Conservation (phyloP, 2,888 invertebrate genomes). For the Stenchaetothrips biformis region DNA sequence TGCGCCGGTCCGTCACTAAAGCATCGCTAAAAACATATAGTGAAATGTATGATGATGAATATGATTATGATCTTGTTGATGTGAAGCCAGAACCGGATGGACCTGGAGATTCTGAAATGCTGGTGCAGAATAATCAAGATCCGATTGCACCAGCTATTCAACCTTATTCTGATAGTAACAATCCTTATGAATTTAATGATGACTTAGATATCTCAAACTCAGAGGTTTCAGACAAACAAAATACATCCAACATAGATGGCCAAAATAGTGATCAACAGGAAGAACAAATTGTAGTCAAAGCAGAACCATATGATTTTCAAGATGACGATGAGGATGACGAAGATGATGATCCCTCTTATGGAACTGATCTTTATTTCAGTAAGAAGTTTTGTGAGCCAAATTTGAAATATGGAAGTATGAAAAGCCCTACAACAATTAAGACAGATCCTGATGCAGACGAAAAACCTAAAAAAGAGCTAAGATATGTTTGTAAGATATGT, state of each 20-base stretch:
- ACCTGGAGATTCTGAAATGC: too few species aligned
- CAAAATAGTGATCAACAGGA: not conserved
- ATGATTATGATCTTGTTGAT: not conserved
- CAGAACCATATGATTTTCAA: conserved; percentile 5
- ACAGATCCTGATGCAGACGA: not conserved
- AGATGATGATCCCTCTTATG: not conserved
- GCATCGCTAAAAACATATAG: not conserved
- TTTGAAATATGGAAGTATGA: not conserved
- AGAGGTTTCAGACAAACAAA: too few species aligned
- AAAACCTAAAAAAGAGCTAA: not conserved
- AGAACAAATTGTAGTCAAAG: not conserved
- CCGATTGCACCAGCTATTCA: too few species aligned
- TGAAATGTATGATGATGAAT: not conserved
- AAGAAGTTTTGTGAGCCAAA: not conserved
- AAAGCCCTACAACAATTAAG: not conserved
- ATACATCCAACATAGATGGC: too few species aligned
- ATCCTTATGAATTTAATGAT: too few species aligned
- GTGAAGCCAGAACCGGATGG: not conserved
- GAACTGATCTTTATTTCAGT: conserved; percentile 5
- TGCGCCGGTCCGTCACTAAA: not conserved
- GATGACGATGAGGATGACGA: not conserved
- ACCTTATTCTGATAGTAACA: too few species aligned
- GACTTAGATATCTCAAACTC: too few species aligned
- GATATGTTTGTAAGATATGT: not conserved
- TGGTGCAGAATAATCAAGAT: too few species aligned